These are phyloP conservation scores for Botrylloides violaceus DNA, from an alignment of 23 tunicate species.

Conservation along the genomic window DNA sequence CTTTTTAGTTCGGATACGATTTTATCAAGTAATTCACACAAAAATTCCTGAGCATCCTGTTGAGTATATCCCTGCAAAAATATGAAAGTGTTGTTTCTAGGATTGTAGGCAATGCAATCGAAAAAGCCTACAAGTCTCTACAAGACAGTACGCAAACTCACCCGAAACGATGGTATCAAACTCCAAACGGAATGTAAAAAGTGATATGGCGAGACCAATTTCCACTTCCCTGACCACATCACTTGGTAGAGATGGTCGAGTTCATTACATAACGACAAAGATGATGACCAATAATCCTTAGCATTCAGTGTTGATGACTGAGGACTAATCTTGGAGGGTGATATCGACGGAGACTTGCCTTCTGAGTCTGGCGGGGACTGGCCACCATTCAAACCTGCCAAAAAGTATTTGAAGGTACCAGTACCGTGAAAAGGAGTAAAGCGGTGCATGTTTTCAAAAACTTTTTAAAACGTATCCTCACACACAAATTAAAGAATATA, in stretches of 20 bases:
- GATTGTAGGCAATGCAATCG: neutral
- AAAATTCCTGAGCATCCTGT: slow-evolving; percentile 97
- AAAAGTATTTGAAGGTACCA: neutral
- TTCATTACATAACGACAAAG: slow-evolving; percentile 74
- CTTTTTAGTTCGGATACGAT: slow-evolving; percentile 73
- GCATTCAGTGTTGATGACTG: neutral
- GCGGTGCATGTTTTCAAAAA: too few relatives aligned
- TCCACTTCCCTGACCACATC: slow-evolving; percentile 98
- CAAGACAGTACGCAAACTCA: slow-evolving; percentile 11
- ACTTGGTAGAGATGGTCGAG: slow-evolving; percentile 76
- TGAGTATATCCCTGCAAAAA: slow-evolving; percentile 78
- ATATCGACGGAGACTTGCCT: neutral
- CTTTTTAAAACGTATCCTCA: too few relatives aligned
- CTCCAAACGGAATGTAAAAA: slow-evolving; percentile 89
- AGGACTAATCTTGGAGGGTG: neutral
- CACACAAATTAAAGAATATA: too few relatives aligned
- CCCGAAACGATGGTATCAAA: slow-evolving; percentile 84
- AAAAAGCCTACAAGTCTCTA: too few relatives aligned
- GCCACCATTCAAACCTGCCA: slow-evolving; percentile 49
- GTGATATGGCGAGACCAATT: slow-evolving; percentile 85
- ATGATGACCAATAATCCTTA: slow-evolving; percentile 8
- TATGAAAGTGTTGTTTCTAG: neutral
- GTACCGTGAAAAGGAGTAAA: neutral
- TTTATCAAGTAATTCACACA: slow-evolving; percentile 87
- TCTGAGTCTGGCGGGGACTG: slow-evolving; percentile 7